These are phyloP conservation scores for Melopsittacus undulatus DNA, from an alignment of 2,797 vertebrate genomes.

Conservation along the genomic window DNA sequence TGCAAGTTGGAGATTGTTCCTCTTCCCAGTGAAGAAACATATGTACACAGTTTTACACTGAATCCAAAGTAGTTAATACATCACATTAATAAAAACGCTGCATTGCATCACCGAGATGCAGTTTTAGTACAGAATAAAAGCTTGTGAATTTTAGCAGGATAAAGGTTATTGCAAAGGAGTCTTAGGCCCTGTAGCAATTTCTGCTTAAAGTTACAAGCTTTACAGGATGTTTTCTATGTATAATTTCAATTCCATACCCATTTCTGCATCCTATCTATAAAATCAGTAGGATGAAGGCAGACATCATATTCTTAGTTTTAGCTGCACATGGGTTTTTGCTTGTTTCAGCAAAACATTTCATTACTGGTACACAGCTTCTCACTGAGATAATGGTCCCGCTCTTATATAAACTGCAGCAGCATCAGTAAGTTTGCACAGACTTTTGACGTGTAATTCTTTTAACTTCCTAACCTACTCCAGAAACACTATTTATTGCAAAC, in stretches of 20 bases:
- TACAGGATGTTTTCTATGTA: background rate
- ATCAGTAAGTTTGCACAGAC: background rate
- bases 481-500: background rate
- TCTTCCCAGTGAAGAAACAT: slow-evolving; percentile 22
- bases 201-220: background rate
- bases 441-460: background rate
- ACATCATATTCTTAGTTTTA: background rate
- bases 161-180: background rate
- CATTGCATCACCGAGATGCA: background rate
- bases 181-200: background rate
- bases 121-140: slow-evolving; percentile 41
- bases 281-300: background rate
- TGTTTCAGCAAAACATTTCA: background rate
- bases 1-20: background rate
- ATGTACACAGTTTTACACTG: background rate
- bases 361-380: background rate
- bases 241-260: background rate
- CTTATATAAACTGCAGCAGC: background rate
- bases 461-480: background rate
- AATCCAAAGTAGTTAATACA: slow-evolving; percentile 24
- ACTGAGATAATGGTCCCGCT: background rate
- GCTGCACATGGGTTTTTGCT: background rate
- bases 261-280: background rate
- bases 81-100: background rate
- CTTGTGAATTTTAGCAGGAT: slow-evolving; percentile 15